Percentiles rank a stretch among this genome's conserved stretches.
These are phyloP conservation scores for Noturus placidus DNA, from an alignment of 2,113 vertebrate genomes.

Conservation along the genomic window DNA sequence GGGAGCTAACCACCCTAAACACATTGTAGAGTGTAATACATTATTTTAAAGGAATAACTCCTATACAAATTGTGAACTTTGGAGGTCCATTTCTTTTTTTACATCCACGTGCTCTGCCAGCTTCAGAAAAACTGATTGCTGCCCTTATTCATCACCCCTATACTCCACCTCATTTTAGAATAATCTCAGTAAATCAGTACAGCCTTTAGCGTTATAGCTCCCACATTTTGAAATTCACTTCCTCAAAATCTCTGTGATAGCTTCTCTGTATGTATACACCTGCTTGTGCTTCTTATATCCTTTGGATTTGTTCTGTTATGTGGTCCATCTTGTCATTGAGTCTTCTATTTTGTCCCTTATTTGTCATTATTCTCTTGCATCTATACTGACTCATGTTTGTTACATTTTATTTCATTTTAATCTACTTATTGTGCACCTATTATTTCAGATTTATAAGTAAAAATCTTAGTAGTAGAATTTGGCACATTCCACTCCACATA, in stretches of 20 bases:
- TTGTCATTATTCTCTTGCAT: neutral
- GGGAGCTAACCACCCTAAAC: too few relatives aligned
- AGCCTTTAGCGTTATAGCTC: neutral
- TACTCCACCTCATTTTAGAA: too few relatives aligned
- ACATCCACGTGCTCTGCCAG: neutral
- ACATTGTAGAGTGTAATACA: neutral
- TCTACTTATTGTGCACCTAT: neutral
- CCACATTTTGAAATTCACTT: neutral
- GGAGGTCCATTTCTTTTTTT: neutral
- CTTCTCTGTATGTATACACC: neutral
- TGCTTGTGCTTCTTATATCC: neutral
- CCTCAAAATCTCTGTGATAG: neutral
- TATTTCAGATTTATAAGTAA: neutral
- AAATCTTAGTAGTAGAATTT: neutral
- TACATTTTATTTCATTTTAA: neutral
- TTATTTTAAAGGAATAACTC: neutral
- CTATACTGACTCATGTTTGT: neutral
- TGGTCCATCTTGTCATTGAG: neutral
- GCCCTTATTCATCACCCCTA: neutral
- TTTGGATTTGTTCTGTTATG: neutral
- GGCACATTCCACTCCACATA: constrained; percentile 5
- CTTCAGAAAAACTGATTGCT: neutral
- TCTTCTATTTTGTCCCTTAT: neutral
- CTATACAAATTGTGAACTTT: neutral
- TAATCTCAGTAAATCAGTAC: too few relatives aligned